Evolutionary conservation across 2,113 vertebrate genomes (phyloP).

Genomic region (Gobio gobio): DNA sequence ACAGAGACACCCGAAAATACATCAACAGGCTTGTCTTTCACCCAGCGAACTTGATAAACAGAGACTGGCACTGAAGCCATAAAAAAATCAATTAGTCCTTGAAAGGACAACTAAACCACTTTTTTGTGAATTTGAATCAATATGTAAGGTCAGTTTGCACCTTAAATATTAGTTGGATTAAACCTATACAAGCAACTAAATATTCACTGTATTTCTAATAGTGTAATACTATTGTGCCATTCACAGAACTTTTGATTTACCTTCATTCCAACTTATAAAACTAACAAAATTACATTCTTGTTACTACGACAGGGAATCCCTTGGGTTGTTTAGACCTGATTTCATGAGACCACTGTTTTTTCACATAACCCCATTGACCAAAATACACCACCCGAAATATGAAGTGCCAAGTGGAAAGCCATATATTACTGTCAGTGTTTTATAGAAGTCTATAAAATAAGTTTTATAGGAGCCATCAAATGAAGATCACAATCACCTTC

Average conservation of each 20-base stretch:
- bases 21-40: conserved; percentile 28
- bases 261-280: neutral
- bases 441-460: neutral
- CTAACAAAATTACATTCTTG: neutral
- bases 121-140: neutral
- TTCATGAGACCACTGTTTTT: neutral
- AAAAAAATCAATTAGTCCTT: neutral
- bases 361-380: neutral
- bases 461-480: conserved; percentile 28
- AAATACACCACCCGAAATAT: neutral
- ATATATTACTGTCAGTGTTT: conserved; percentile 9
- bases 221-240: neutral
- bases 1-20: conserved; percentile 1
- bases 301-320: neutral
- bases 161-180: neutral
- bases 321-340: neutral
- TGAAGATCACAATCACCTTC: neutral
- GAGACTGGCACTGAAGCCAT: conserved; percentile 30
- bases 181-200: neutral
- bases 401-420: neutral
- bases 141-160: neutral
- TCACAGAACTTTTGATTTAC: neutral
- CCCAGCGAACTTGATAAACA: neutral
- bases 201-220: neutral
- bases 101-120: neutral